phyloP scores from a whole-genome alignment of 2,888 invertebrate species.

The Tortricodes alternella region DNA sequence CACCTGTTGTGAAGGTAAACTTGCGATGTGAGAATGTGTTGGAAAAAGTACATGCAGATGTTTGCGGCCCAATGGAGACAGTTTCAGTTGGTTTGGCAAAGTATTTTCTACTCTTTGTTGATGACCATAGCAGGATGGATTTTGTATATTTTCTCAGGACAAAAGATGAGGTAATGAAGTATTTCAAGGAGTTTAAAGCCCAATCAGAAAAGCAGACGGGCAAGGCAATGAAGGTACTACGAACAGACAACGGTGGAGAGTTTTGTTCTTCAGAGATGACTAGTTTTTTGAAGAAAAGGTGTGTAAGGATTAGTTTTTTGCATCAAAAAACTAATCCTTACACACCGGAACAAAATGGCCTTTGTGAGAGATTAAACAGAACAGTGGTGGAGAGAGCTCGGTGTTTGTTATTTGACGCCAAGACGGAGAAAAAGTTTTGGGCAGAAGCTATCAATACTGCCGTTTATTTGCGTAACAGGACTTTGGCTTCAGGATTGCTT shows the following conservation, averaged over 20 bases:
- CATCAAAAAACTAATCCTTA: slow-evolving; percentile 37
- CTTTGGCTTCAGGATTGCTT: slow-evolving; percentile 28
- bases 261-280: slow-evolving; percentile 32
- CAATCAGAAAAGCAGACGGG: slow-evolving; percentile 27
- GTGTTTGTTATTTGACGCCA: slow-evolving; percentile 34
- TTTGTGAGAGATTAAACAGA: slow-evolving; percentile 33
- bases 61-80: no score
- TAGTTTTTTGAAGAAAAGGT: slow-evolving; percentile 23
- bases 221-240: slow-evolving; percentile 18
- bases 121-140: neutral
- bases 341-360: slow-evolving; percentile 36
- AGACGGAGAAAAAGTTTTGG: slow-evolving; percentile 34
- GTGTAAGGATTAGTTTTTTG: no score
- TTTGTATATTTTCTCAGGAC: no score
- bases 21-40: neutral
- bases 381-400: slow-evolving; percentile 34
- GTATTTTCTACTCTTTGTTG: no score
- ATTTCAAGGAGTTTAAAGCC: slow-evolving; percentile 7
- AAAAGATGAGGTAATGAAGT: slow-evolving; percentile 1
- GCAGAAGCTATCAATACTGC: no score
- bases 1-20: slow-evolving; percentile 19
- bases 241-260: slow-evolving; percentile 32
- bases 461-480: slow-evolving; percentile 32
- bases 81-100: no score
- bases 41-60: neutral